A percentile compares a stretch with the other conserved stretches of the same genome.
phyloP scores from a whole-genome alignment of 2,888 invertebrate species.

The Dicycla oo region DNA sequence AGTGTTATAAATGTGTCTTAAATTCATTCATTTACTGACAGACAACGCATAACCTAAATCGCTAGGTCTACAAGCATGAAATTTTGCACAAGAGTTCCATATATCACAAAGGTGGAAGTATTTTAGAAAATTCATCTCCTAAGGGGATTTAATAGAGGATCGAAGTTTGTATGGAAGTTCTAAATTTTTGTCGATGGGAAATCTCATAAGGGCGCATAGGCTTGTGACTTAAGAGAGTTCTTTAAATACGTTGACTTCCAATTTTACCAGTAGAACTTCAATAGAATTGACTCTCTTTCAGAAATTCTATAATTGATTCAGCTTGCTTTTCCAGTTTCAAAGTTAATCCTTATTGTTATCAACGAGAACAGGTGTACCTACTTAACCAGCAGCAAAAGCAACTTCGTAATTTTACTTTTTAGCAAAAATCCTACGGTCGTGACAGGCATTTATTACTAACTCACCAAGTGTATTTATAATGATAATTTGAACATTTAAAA shows the following conservation, averaged over 20 bases:
- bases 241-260: background rate
- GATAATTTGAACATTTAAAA: conserved; percentile 50
- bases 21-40: background rate
- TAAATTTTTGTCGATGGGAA: background rate
- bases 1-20: background rate
- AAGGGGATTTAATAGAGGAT: background rate
- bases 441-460: conserved; percentile 34
- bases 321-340: too few species aligned
- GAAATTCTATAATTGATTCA: too few species aligned
- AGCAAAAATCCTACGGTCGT: conserved; percentile 1
- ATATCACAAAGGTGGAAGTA: background rate
- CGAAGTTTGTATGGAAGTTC: background rate
- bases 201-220: background rate
- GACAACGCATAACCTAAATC: too few species aligned
- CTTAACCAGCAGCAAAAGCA: background rate
- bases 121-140: background rate
- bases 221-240: background rate
- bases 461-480: conserved; percentile 34
- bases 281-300: background rate
- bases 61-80: background rate
- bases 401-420: background rate
- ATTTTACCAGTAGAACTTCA: background rate
- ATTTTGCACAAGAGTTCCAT: background rate
- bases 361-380: background rate
- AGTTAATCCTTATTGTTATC: background rate